These are phyloP conservation scores for Notolepis coatsorum DNA, from an alignment of 2,797 vertebrate species.

Conservation along the genomic window DNA sequence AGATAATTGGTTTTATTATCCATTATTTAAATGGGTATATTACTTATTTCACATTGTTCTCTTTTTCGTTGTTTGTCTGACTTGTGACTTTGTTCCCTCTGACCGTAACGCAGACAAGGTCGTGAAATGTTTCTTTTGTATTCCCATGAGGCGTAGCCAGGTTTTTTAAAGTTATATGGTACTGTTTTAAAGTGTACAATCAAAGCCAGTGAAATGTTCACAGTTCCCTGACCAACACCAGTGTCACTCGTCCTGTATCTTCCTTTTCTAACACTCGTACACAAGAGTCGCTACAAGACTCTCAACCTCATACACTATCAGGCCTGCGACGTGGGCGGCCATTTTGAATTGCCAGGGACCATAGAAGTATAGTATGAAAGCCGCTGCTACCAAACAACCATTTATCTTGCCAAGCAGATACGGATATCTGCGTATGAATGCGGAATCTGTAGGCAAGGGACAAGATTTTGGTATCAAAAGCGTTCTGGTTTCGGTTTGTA, in stretches of 20 bases:
- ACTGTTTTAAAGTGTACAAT: slow-evolving; percentile 88
- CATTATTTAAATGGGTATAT: slow-evolving; percentile 71
- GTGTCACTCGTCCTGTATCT: slow-evolving; percentile 58
- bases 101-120: slow-evolving; percentile 49
- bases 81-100: slow-evolving; percentile 67
- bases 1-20: too few species aligned
- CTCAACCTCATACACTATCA: slow-evolving; percentile 23
- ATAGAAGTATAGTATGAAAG: slow-evolving; percentile 81
- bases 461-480: too few species aligned
- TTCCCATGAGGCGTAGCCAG: slow-evolving; percentile 63
- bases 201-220: slow-evolving; percentile 69
- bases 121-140: slow-evolving; percentile 35
- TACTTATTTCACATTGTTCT: slow-evolving; percentile 81
- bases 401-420: slow-evolving; percentile 62
- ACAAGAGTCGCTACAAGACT: neutral
- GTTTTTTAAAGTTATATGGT: slow-evolving; percentile 63
- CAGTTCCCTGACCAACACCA: slow-evolving; percentile 45
- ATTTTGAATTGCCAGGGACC: slow-evolving; percentile 80
- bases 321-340: slow-evolving; percentile 22
- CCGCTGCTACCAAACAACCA: slow-evolving; percentile 79
- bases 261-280: slow-evolving; percentile 20
- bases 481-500: too few species aligned
- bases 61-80: slow-evolving; percentile 68
- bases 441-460: too few species aligned
- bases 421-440: too few species aligned